Evolutionary conservation across 1,140 invertebrate genomes (phyloP), one percentile per base, ranked within the genome.

Genomic region (Littorina saxatilis): DNA sequence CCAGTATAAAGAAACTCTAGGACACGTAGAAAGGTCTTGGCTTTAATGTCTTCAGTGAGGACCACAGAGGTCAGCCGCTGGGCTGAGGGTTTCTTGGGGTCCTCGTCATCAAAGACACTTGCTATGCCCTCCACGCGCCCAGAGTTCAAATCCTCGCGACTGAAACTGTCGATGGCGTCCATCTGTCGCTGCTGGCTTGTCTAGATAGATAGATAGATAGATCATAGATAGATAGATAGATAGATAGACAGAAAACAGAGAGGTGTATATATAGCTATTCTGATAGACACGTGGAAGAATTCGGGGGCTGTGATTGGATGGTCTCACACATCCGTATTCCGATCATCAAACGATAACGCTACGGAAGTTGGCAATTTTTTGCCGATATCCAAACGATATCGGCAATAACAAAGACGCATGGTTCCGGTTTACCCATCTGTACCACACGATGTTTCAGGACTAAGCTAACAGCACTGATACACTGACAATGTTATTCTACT

Each of bases 1-100:
- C 90, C 90, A 79, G 89, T 85, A 77, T 91, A 91, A 2, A 91
- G 72, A 75, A 91, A 91, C 75, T 91, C 88, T 27, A 91, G 79
- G 4, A 90, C 87, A 32, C 88, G 79, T 2, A 87, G 84, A 81
- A 91, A 89, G 35, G 85, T 87, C 23, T 84, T 79, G 1, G 89
- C 85, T 43, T 76, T 81, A 74, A 91, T 88, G 76, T 89, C 87
- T 17, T 84, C 83, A 77, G 88, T 87, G 15, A 90, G 80, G 55
- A 88, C 84, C n/a, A 90, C 74, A 2, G 81, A 85, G 15, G 81
- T 86, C 47, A 82, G 66, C 27, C 17, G 73, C 32, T 47, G 43
- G 20, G 40, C 32, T 37, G 58, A 27, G 23, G 23, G 52, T 79
- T 50, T 55, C 29, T n/a, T 66, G 43, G 58, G 77, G 1, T 77